phyloP scores from a whole-genome alignment of 2,113 vertebrate species.

The Dascyllus trimaculatus region DNA sequence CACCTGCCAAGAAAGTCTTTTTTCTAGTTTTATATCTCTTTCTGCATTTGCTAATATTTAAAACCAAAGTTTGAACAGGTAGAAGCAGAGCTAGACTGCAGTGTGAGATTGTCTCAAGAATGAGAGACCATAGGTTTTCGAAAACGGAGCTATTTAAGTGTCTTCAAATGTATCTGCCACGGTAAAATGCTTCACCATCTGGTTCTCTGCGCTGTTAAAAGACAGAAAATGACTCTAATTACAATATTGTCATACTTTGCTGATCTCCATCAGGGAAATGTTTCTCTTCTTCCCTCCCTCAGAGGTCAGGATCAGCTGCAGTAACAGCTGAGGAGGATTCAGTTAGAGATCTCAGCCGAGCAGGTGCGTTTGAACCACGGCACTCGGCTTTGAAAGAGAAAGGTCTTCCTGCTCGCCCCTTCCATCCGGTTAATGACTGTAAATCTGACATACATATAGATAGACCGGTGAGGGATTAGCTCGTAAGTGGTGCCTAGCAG shows the following conservation, averaged over 20 bases:
- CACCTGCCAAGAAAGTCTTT: too few relatives aligned
- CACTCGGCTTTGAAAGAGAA: constrained; percentile 35
- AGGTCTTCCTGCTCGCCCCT: constrained; percentile 19
- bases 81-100: too few relatives aligned
- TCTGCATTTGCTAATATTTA: too few relatives aligned
- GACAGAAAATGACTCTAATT: constrained; percentile 28
- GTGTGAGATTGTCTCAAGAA: too few relatives aligned
- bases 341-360: constrained; percentile 24
- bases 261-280: constrained; percentile 25
- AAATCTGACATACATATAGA: constrained; percentile 63
- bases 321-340: constrained; percentile 47
- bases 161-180: constrained; percentile 2
- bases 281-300: background rate
- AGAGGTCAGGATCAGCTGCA: constrained; percentile 39
- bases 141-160: background rate
- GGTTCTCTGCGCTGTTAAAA: constrained; percentile 20
- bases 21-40: too few relatives aligned
- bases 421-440: constrained; percentile 56
- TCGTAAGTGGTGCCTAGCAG: constrained; percentile 66
- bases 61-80: too few relatives aligned
- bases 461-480: constrained; percentile 55
- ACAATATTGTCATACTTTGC: constrained; percentile 33
- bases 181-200: constrained; percentile 36
- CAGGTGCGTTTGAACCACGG: constrained; percentile 36
- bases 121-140: background rate